Base-by-base conservation (phyloP, 1,140 invertebrate genomes). In the Drosophila malerkotliana region DNA sequence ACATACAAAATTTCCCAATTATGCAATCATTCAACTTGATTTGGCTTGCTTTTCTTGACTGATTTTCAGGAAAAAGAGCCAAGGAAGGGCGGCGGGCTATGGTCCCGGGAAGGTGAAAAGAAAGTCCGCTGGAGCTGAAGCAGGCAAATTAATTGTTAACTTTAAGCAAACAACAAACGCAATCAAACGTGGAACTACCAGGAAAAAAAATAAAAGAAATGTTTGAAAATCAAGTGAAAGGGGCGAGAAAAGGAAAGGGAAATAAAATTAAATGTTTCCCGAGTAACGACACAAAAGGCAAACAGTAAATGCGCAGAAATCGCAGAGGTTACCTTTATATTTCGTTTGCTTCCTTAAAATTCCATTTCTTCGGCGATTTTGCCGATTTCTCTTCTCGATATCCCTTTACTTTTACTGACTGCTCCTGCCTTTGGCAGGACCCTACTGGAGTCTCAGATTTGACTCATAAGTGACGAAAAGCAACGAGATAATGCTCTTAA, bases 151-250 rank as follows among this genome's bases (percentile, higher is more conserved):
- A 88, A 88, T 88, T 88, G 84, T 88, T 88, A 88, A 88, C 83
- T 88, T 83, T 83, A 75, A 71, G 84, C 79, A 88, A 88, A 88
- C 83, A 88, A 79, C 64, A 87, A 88, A 87, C 71, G 82, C 83
- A 87, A 88, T 87, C 83, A 88, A 87, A 87, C 82, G 83, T 87
- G 75, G 74, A 71, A 72, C 64, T 39, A 37, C 34, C 34, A 47
- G 39, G 21, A 54, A 24, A 41, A 39, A 26, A 30, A 7, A n/a
- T 14, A 45, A 28, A 37, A 15, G 26, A 28, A 28, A 28, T 28
- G 26, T 28, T 34, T 34, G 32, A 34, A 34, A 34, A 34, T 34
- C 32, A 34, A 37, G 34, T 12, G 41, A 26, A 21, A 48, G 41
- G 39, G 34, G 26, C 39, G 24, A 30, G 24, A 30, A 32, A 45